phyloP scores from a whole-genome alignment of 2,797 vertebrate species.

The Cottoperca gobio region DNA sequence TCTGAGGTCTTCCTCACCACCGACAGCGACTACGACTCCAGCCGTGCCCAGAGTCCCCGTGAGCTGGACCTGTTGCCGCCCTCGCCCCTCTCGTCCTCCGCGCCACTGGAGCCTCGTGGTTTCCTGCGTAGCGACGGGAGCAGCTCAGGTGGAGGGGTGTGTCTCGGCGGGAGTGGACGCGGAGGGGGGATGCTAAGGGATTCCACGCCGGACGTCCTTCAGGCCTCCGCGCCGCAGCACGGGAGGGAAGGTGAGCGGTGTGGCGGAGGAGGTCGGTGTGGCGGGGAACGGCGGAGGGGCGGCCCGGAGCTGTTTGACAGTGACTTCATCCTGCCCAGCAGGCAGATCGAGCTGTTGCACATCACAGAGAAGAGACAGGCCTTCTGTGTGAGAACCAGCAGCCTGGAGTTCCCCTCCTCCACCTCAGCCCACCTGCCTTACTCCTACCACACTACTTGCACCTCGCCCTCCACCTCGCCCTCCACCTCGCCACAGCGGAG shows the following conservation, averaged over 20 bases:
- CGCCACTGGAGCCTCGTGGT: slow-evolving; percentile 61
- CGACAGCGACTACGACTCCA: slow-evolving; percentile 92
- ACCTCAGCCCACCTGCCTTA: slow-evolving; percentile 57
- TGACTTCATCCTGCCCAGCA: slow-evolving; percentile 92
- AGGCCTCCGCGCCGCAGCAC: slow-evolving; percentile 81
- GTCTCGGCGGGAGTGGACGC: slow-evolving; percentile 51
- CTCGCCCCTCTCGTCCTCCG: slow-evolving; percentile 73
- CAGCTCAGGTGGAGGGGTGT: slow-evolving; percentile 67
- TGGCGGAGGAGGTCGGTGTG: slow-evolving; percentile 61
- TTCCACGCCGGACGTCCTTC: slow-evolving; percentile 87
- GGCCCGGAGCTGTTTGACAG: slow-evolving; percentile 88
- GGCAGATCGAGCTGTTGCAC: slow-evolving; percentile 92
- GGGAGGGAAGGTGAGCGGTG: slow-evolving; percentile 65
- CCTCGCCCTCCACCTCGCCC: slow-evolving; percentile 70
- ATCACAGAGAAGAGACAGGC: slow-evolving; percentile 94
- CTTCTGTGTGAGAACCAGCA: slow-evolving; percentile 92
- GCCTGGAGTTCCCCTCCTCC: slow-evolving; percentile 88
- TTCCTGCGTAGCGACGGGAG: slow-evolving; percentile 79
- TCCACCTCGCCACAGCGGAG: slow-evolving; percentile 67
- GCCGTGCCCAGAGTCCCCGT: slow-evolving; percentile 90
- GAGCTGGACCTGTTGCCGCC: slow-evolving; percentile 90
- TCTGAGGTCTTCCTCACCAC: slow-evolving; percentile 94
- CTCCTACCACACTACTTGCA: slow-evolving; percentile 60
- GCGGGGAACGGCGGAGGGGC: slow-evolving; percentile 63
- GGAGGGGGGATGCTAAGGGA: slow-evolving; percentile 74